phyloP scores from a whole-genome alignment of 2,888 invertebrate species.

The Melipona bicolor region DNA sequence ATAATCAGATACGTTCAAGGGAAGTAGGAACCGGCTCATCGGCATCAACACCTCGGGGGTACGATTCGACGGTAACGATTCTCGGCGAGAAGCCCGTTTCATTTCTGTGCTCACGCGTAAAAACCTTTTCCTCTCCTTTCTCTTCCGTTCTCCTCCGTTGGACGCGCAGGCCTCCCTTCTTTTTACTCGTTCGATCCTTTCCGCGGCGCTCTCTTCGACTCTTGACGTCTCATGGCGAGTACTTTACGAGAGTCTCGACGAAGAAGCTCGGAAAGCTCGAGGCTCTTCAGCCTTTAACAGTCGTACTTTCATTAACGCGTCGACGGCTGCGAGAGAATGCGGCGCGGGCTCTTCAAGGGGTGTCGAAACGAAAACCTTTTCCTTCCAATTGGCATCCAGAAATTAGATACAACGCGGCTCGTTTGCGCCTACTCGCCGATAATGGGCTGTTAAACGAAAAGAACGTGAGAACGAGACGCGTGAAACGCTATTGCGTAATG shows the following conservation, averaged over 20 bases:
- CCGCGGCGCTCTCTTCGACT: slow-evolving; percentile 56
- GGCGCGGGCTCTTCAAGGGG: slow-evolving; percentile 48
- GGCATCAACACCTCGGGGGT: slow-evolving; percentile 60
- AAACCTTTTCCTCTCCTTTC: slow-evolving; percentile 58
- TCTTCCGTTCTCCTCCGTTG: slow-evolving; percentile 22
- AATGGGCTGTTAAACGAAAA: slow-evolving; percentile 49
- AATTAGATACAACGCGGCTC: slow-evolving; percentile 61
- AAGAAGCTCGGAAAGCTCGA: slow-evolving; percentile 71
- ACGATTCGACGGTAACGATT: slow-evolving; percentile 76
- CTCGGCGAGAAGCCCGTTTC: slow-evolving; percentile 67
- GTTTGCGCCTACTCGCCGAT: slow-evolving; percentile 40
- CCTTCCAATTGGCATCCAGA: slow-evolving; percentile 57
- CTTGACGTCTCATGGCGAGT: slow-evolving; percentile 68
- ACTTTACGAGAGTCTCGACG: slow-evolving; percentile 66
- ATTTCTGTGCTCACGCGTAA: slow-evolving; percentile 76
- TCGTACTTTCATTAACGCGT: slow-evolving; percentile 81
- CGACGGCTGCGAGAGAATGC: slow-evolving; percentile 58
- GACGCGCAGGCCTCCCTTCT: slow-evolving; percentile 42
- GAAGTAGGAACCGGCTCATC: slow-evolving; percentile 61
- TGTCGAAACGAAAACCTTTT: slow-evolving; percentile 67
- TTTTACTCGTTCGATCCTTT: slow-evolving; percentile 65
- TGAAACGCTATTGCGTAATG: background rate
- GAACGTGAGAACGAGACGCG: slow-evolving; percentile 26
- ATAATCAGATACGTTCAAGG: slow-evolving; percentile 78
- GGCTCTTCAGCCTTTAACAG: slow-evolving; percentile 78